phyloP scores from a whole-genome alignment of 1,140 invertebrate species.

The Bombus balteatus region DNA sequence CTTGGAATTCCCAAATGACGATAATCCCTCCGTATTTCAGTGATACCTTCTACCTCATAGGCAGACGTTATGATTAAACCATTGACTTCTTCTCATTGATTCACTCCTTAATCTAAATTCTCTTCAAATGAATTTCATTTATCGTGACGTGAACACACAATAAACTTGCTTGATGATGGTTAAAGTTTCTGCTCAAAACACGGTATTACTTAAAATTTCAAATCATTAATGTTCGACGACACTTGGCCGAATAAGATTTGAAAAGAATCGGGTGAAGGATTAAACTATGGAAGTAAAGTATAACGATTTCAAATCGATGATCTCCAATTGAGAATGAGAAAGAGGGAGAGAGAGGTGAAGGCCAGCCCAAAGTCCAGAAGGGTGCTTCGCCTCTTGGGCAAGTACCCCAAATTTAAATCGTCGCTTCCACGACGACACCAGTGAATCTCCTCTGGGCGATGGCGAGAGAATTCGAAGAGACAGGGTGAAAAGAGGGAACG shows the following conservation, averaged over 20 bases:
- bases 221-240: background rate
- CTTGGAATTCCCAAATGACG: conserved; percentile 13
- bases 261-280: background rate
- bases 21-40: background rate
- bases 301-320: conserved; percentile 46
- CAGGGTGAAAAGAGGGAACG: conserved; percentile 35
- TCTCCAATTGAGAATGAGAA: background rate
- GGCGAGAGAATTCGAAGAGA: conserved; percentile 56
- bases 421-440: conserved; percentile 66
- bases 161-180: background rate
- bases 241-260: conserved; percentile 3
- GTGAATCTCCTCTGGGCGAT: conserved; percentile 67
- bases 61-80: background rate
- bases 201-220: background rate
- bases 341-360: conserved; percentile 26
- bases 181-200: background rate
- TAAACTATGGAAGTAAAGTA: too few species aligned
- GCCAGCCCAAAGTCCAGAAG: conserved; percentile 38
- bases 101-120: background rate
- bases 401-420: conserved; percentile 69
- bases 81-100: background rate
- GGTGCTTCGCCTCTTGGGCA: conserved; percentile 46
- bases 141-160: background rate
- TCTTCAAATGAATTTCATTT: background rate
- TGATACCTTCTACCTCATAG: background rate